Evolutionary conservation across 2,113 vertebrate species (phyloP).

Genomic region (Hippocampus barbouri): DNA sequence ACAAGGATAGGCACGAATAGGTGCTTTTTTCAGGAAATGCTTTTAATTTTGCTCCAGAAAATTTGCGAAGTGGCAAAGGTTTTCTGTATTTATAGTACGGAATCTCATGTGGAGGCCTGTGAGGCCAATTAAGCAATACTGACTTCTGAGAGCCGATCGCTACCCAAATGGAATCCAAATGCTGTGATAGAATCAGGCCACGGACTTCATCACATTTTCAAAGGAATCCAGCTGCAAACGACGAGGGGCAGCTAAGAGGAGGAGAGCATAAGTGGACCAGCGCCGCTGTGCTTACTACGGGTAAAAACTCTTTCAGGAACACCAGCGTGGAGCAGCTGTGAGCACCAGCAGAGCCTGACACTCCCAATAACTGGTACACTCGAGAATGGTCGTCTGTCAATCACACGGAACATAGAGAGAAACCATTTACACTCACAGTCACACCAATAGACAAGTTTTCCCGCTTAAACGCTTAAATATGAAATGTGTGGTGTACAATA

Average conservation of each 20-base stretch:
- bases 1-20: too few relatives aligned
- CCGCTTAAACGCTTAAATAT: too few relatives aligned
- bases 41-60: too few relatives aligned
- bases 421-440: too few relatives aligned
- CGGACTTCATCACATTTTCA: background rate
- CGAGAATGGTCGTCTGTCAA: slow-evolving; percentile 18
- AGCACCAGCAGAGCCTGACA: slow-evolving; percentile 67
- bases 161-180: slow-evolving; percentile 10
- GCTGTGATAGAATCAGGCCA: background rate
- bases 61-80: too few relatives aligned
- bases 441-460: too few relatives aligned
- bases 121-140: background rate
- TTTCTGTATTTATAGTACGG: background rate
- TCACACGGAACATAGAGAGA: slow-evolving; percentile 33
- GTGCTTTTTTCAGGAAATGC: too few relatives aligned
- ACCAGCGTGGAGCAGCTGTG: slow-evolving; percentile 65
- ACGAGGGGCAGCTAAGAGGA: slow-evolving; percentile 21
- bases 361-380: slow-evolving; percentile 51
- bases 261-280: slow-evolving; percentile 35
- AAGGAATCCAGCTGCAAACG: background rate
- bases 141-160: background rate
- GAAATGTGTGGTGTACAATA: too few relatives aligned
- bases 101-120: background rate
- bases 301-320: slow-evolving; percentile 75
- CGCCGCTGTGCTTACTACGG: slow-evolving; percentile 42